Percentiles rank a stretch among this genome's conserved stretches.
phyloP scores from a whole-genome alignment of 2,113 vertebrate genomes.

The Vireo altiloquus region DNA sequence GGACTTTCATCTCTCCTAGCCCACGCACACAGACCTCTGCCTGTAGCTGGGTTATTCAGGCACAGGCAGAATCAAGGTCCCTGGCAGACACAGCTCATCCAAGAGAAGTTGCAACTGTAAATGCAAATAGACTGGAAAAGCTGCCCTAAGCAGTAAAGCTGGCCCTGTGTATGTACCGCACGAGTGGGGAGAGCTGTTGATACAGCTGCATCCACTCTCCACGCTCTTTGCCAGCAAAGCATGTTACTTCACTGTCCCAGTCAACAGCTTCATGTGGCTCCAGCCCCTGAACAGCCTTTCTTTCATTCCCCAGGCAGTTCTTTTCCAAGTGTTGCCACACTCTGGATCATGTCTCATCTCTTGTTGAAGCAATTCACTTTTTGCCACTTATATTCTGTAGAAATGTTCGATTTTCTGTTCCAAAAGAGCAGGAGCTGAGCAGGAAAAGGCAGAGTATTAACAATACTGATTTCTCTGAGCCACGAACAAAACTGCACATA shows the following conservation, averaged over 20 bases:
- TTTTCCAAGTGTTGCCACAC: background rate
- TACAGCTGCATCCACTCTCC: constrained; percentile 18
- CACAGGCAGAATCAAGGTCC: background rate
- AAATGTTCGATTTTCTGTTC: background rate
- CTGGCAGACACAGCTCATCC: background rate
- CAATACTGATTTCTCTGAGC: background rate
- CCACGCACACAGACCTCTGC: background rate
- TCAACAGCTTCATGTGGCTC: background rate
- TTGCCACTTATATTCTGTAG: background rate
- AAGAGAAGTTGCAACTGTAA: background rate
- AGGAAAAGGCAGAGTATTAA: background rate
- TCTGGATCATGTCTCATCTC: background rate
- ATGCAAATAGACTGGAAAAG: background rate
- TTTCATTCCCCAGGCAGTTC: background rate
- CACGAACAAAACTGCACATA: background rate
- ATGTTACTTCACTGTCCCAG: background rate
- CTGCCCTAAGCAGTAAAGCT: background rate
- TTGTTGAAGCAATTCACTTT: background rate
- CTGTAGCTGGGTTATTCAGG: fast-evolving
- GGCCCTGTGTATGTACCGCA: background rate
- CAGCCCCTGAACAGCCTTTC: background rate
- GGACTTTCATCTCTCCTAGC: background rate
- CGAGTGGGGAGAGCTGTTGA: background rate
- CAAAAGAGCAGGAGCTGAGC: background rate
- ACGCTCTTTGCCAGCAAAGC: background rate